Evolutionary conservation across 1,140 invertebrate species (phyloP).

Genomic region (Rhopalosiphum maidis): DNA sequence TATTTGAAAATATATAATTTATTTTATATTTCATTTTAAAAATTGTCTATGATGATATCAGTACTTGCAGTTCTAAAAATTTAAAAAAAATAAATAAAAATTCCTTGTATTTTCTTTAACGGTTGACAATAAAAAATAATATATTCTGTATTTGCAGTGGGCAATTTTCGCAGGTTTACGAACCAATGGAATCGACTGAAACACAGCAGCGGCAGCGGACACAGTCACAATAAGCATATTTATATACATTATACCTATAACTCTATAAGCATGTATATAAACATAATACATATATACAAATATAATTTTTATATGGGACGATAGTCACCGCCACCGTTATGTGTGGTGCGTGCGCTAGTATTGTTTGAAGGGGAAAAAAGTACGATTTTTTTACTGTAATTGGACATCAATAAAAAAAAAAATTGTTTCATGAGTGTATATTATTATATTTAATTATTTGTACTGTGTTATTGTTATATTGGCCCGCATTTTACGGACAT

Average conservation of each 20-base stretch:
- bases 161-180: neutral
- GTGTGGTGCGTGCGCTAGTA: neutral
- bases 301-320: constrained; percentile 4
- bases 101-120: too few species aligned
- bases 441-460: constrained; percentile 23
- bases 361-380: constrained; percentile 21
- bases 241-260: neutral
- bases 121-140: too few species aligned
- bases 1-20: too few species aligned
- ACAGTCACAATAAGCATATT: neutral
- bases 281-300: neutral
- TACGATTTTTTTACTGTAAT: constrained; percentile 30
- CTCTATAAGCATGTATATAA: neutral
- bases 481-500: constrained; percentile 8
- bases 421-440: neutral
- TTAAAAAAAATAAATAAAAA: too few species aligned
- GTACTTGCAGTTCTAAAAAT: too few species aligned
- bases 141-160: neutral
- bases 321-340: neutral
- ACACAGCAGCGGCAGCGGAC: too few species aligned
- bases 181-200: constrained; percentile 22
- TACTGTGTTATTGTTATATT: constrained; percentile 12
- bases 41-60: too few species aligned
- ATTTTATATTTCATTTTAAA: too few species aligned
- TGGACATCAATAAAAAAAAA: constrained; percentile 46